These are phyloP conservation scores for Scortum barcoo DNA, from an alignment of 2,113 vertebrate species.

Conservation along the genomic window DNA sequence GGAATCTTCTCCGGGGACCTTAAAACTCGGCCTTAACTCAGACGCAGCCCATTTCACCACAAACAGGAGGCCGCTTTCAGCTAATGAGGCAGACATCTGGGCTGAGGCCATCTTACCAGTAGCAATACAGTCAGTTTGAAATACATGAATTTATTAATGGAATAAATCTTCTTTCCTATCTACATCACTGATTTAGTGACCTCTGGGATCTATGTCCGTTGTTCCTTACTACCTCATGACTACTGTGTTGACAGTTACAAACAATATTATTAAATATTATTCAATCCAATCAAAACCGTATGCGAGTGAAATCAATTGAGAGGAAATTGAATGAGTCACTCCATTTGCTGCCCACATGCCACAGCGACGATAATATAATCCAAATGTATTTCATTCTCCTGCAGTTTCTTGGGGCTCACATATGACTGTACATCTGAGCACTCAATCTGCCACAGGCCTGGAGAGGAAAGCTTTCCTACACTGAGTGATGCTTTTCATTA, in stretches of 20 bases:
- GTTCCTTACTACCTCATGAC: slow-evolving; percentile 34
- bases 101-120: background rate
- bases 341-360: slow-evolving; percentile 78
- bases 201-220: background rate
- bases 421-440: slow-evolving; percentile 49
- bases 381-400: slow-evolving; percentile 68
- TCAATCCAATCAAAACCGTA: slow-evolving; percentile 63
- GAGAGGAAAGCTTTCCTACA: slow-evolving; percentile 49
- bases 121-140: background rate
- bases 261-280: slow-evolving; percentile 66
- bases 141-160: background rate
- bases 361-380: slow-evolving; percentile 70
- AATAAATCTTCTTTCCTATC: background rate
- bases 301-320: slow-evolving; percentile 62
- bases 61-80: slow-evolving; percentile 1
- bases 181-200: background rate
- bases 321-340: slow-evolving; percentile 76
- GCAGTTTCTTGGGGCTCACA: slow-evolving; percentile 35
- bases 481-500: slow-evolving; percentile 76
- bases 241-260: slow-evolving; percentile 64
- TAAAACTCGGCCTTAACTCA: background rate
- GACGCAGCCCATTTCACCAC: slow-evolving; percentile 16
- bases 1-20: slow-evolving; percentile 7
- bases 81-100: slow-evolving; percentile 15
- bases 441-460: slow-evolving; percentile 47